Conservation (phyloP, 2,797 vertebrate genomes). For the Hemibagrus guttatus region DNA sequence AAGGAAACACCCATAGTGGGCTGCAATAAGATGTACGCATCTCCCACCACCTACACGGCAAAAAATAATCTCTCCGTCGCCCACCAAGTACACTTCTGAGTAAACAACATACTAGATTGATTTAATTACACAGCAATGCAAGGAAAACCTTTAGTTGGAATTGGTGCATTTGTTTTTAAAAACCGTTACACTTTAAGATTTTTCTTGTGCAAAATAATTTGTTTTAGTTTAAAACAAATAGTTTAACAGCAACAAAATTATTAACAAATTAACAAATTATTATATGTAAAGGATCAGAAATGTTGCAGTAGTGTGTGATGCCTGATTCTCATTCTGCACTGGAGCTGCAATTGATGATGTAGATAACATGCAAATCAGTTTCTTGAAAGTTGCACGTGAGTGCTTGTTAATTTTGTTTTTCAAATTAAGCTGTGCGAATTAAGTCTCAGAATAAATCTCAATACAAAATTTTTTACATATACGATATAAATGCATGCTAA, state of each 20-base stretch:
- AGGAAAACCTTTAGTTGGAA: neutral
- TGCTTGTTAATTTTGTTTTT: neutral
- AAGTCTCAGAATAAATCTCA: neutral
- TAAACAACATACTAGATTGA: constrained; percentile 17
- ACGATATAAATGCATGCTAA: neutral
- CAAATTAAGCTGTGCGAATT: neutral
- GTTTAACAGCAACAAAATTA: neutral
- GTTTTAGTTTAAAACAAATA: neutral
- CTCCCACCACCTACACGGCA: constrained; percentile 35
- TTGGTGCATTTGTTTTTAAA: neutral
- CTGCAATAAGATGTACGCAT: constrained; percentile 3
- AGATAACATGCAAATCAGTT: neutral
- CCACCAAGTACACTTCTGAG: constrained; percentile 36
- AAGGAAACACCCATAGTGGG: constrained; percentile 32
- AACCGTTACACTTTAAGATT: neutral
- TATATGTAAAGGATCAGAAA: neutral
- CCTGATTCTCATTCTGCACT: neutral
- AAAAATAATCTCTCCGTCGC: constrained; percentile 30
- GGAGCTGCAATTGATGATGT: neutral
- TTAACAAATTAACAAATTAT: neutral
- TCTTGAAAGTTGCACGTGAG: neutral
- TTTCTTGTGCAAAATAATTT: neutral
- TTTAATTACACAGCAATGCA: constrained; percentile 6
- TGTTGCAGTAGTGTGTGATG: neutral
- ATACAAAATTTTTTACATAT: neutral